phyloP scores from a whole-genome alignment of 2,797 vertebrate genomes.

The Atherinosoma microstoma region DNA sequence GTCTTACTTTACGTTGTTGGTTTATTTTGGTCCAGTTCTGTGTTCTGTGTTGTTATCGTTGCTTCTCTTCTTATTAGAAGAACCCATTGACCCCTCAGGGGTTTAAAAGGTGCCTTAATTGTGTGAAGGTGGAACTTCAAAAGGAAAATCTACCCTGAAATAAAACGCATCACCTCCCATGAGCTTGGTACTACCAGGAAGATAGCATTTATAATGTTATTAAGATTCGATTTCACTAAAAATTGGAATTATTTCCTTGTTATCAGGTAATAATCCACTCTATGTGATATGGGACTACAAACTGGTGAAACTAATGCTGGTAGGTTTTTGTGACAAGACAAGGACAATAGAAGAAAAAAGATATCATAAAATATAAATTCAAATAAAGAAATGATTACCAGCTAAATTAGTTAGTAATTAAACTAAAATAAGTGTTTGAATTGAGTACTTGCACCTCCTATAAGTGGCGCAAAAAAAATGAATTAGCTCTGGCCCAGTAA shows the following conservation, averaged over 20 bases:
- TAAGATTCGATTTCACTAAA: conserved; percentile 8
- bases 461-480: not conserved
- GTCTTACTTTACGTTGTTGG: conserved; percentile 44
- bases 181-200: conserved; percentile 13
- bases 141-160: conserved; percentile 65
- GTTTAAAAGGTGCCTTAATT: conserved; percentile 87
- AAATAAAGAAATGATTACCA: not conserved
- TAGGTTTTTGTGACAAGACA: not conserved
- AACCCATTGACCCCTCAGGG: conserved; percentile 82
- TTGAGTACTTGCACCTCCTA: not conserved
- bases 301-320: not conserved
- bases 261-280: not conserved
- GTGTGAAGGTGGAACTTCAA: conserved; percentile 80
- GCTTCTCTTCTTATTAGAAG: conserved; percentile 88
- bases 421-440: not conserved
- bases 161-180: conserved; percentile 37
- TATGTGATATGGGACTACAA: not conserved
- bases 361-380: not conserved
- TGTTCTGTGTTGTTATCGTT: conserved; percentile 74
- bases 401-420: not conserved
- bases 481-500: not conserved
- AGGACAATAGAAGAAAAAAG: not conserved
- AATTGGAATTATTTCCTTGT: not conserved
- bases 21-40: conserved; percentile 56
- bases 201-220: not conserved